Conservation (phyloP, 2,888 invertebrate species). For the Barypeithes pellucidus region DNA sequence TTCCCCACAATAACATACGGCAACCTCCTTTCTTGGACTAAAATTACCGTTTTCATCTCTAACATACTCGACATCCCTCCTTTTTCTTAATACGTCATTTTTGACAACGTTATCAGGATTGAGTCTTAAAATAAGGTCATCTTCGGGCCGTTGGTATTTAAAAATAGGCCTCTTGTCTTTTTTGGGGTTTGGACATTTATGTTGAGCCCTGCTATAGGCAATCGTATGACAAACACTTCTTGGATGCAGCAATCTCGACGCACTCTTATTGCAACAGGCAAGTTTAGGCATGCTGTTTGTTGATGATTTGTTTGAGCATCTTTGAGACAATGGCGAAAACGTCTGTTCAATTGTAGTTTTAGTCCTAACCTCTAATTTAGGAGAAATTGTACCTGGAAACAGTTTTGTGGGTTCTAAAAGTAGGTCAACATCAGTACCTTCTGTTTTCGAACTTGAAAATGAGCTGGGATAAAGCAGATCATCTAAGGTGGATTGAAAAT, state of each 20-base stretch:
- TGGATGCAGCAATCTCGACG: conserved; percentile 49
- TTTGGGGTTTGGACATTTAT: conserved; percentile 23
- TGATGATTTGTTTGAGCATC: conserved; percentile 69
- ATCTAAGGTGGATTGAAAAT: conserved; percentile 77
- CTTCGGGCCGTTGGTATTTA: conserved; percentile 59
- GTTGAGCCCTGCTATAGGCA: conserved; percentile 58
- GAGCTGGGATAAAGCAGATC: conserved; percentile 79
- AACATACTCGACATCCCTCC: neutral
- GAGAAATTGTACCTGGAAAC: conserved; percentile 82
- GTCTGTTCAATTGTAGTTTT: conserved; percentile 80
- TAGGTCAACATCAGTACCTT: conserved; percentile 77
- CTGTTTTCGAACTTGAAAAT: conserved; percentile 72
- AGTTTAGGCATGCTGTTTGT: conserved; percentile 63
- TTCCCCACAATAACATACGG: conserved; percentile 37
- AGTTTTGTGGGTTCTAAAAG: conserved; percentile 79
- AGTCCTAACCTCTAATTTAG: conserved; percentile 81
- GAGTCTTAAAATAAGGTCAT: conserved; percentile 58
- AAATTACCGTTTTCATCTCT: conserved; percentile 15
- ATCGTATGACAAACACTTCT: conserved; percentile 62
- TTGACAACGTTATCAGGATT: conserved; percentile 58
- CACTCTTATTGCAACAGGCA: conserved; percentile 15
- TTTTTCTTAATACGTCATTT: conserved; percentile 38
- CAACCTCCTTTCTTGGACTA: neutral
- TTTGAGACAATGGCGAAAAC: conserved; percentile 59
- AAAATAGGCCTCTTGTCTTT: conserved; percentile 57